Conservation (phyloP, 2,888 invertebrate species). For the Myopa testacea region DNA sequence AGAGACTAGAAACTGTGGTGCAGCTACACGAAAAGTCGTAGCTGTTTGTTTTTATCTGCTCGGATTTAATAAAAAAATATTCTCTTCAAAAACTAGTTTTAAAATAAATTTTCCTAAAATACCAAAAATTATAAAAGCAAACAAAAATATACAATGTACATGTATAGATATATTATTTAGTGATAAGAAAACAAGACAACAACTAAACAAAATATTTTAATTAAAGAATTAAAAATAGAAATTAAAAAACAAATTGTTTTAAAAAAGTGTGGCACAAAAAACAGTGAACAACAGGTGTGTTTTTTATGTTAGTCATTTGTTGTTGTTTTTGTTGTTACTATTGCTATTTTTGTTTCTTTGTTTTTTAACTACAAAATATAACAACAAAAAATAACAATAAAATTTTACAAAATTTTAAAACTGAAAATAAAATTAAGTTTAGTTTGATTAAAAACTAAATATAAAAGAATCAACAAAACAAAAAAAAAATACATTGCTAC, state of each 20-base stretch:
- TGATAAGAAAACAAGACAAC: background rate
- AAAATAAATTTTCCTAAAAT: slow-evolving; percentile 4
- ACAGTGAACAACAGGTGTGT: slow-evolving; percentile 22
- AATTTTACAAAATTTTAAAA: background rate
- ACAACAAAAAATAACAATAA: too few relatives aligned
- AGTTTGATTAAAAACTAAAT: slow-evolving; percentile 7
- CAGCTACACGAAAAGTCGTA: background rate
- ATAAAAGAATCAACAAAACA: background rate
- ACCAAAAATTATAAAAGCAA: background rate
- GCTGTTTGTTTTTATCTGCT: background rate
- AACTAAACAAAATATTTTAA: background rate
- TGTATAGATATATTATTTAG: background rate
- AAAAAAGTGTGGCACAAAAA: background rate
- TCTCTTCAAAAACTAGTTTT: background rate
- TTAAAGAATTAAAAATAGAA: background rate
- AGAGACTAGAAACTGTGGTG: background rate
- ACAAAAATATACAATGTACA: background rate
- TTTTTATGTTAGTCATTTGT: background rate
- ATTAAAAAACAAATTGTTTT: background rate
- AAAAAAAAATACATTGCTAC: slow-evolving; percentile 3
- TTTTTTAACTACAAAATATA: too few relatives aligned
- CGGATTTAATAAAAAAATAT: background rate
- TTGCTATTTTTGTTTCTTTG: too few relatives aligned
- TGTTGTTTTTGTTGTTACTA: background rate
- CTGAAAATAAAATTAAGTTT: background rate